These are phyloP conservation scores for Chalcosyrphus nemorum DNA, from an alignment of 2,888 invertebrate species.

Conservation along the genomic window DNA sequence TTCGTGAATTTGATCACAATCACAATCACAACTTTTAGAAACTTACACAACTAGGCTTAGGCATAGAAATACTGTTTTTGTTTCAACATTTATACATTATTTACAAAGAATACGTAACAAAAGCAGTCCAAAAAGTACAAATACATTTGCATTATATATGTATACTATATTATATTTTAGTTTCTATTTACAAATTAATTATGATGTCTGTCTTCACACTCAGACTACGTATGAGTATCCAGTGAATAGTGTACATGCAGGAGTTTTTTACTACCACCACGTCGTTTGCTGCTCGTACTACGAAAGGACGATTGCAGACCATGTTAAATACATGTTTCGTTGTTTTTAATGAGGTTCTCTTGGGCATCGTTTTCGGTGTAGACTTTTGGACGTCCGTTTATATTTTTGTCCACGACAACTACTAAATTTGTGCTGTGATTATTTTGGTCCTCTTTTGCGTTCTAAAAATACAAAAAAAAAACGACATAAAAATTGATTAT, in stretches of 20 bases:
- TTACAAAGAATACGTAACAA: slow-evolving; percentile 63
- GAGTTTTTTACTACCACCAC: slow-evolving; percentile 25
- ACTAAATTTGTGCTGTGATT: slow-evolving; percentile 78
- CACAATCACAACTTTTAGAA: slow-evolving; percentile 70
- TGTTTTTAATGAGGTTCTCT: slow-evolving; percentile 77
- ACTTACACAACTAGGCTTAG: slow-evolving; percentile 51
- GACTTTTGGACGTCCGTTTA: slow-evolving; percentile 77
- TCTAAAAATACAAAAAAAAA: slow-evolving; percentile 28
- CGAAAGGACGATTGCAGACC: slow-evolving; percentile 45
- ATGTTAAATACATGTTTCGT: slow-evolving; percentile 79
- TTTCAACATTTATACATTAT: slow-evolving; percentile 53
- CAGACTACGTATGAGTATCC: slow-evolving; percentile 48
- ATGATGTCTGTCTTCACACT: slow-evolving; percentile 17
- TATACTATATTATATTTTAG: not conserved
- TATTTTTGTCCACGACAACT: slow-evolving; percentile 79
- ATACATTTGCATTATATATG: slow-evolving; percentile 55
- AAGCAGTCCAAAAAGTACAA: slow-evolving; percentile 64
- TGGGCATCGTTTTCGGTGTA: slow-evolving; percentile 77
- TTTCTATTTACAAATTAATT: not conserved
- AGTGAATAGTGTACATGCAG: slow-evolving; percentile 60
- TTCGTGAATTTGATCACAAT: slow-evolving; percentile 62
- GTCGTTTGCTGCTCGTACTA: slow-evolving; percentile 33
- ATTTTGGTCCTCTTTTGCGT: slow-evolving; percentile 74
- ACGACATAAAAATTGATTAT: not conserved
- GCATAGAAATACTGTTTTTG: slow-evolving; percentile 3